A percentile compares a stretch with the other conserved stretches of the same genome.
phyloP scores from a whole-genome alignment of 2,888 invertebrate genomes.

The Agrenia bidenticulata region DNA sequence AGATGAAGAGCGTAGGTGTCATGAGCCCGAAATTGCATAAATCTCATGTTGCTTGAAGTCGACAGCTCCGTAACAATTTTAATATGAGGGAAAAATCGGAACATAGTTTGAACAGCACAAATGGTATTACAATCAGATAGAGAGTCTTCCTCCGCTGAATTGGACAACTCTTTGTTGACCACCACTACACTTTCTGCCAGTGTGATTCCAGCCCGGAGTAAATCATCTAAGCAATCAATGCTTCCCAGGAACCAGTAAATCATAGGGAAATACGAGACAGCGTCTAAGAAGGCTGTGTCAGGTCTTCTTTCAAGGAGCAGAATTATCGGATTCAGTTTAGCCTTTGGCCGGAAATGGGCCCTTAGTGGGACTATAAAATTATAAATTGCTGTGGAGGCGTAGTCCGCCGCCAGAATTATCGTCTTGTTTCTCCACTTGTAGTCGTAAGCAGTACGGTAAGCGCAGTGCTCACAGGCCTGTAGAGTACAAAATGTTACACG shows the following conservation, averaged over 20 bases:
- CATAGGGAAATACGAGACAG: constrained; percentile 93
- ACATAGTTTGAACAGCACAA: constrained; percentile 77
- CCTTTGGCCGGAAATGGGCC: constrained; percentile 84
- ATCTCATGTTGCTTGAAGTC: constrained; percentile 97
- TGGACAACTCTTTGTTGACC: constrained; percentile 93
- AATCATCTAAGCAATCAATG: constrained; percentile 86
- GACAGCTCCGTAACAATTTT: constrained; percentile 97
- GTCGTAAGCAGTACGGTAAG: constrained; percentile 71
- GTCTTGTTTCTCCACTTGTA: constrained; percentile 94
- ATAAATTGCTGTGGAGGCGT: constrained; percentile 95
- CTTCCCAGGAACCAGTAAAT: constrained; percentile 98
- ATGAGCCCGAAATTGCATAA: constrained; percentile 94
- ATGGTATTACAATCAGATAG: constrained; percentile 97
- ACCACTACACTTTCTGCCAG: constrained; percentile 89
- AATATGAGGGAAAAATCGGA: constrained; percentile 97
- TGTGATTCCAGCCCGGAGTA: constrained; percentile 91
- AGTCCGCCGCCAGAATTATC: constrained; percentile 94
- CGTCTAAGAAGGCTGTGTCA: constrained; percentile 88
- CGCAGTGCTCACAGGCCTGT: constrained; percentile 89
- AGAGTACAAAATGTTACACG: too few species aligned
- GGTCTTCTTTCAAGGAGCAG: constrained; percentile 86
- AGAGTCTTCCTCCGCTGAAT: constrained; percentile 94
- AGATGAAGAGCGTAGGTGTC: constrained; percentile 95
- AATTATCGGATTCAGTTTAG: constrained; percentile 92
- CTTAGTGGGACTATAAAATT: constrained; percentile 96